Conservation (phyloP, 2,113 vertebrate genomes). For the Neopipo cinnamomea region DNA sequence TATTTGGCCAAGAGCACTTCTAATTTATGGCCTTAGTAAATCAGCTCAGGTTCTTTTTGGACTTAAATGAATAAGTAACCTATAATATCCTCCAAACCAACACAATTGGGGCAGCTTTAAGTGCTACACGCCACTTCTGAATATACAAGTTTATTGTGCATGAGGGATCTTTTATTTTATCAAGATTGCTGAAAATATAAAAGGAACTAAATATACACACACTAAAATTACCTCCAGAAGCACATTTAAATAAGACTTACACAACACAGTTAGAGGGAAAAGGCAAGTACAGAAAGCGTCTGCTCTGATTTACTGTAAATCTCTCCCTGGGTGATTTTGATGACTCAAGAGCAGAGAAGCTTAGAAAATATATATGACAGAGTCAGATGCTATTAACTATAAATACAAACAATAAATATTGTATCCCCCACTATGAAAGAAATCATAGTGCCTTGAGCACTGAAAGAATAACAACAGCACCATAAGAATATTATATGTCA, state of each 20-base stretch:
- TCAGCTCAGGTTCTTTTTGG: background rate
- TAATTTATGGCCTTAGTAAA: background rate
- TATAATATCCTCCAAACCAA: background rate
- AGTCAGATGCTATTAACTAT: background rate
- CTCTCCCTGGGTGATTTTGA: constrained; percentile 32
- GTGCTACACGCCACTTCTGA: background rate
- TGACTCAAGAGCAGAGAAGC: constrained; percentile 14
- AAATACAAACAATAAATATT: constrained; percentile 44
- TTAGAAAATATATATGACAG: constrained; percentile 7
- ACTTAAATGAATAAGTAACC: background rate
- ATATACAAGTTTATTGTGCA: background rate
- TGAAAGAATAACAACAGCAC: background rate
- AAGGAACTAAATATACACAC: background rate
- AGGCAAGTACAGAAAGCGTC: background rate
- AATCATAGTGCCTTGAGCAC: background rate
- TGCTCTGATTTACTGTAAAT: constrained; percentile 39
- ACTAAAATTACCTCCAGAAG: background rate
- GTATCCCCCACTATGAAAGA: background rate
- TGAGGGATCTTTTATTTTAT: constrained; percentile 25
- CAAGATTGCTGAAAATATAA: constrained; percentile 17
- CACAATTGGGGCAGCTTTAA: background rate
- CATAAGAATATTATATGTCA: background rate
- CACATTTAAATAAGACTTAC: background rate
- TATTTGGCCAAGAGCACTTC: background rate
- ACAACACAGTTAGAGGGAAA: background rate